Base-by-base conservation (phyloP, 1,140 invertebrate species). In the Linepithema humile region DNA sequence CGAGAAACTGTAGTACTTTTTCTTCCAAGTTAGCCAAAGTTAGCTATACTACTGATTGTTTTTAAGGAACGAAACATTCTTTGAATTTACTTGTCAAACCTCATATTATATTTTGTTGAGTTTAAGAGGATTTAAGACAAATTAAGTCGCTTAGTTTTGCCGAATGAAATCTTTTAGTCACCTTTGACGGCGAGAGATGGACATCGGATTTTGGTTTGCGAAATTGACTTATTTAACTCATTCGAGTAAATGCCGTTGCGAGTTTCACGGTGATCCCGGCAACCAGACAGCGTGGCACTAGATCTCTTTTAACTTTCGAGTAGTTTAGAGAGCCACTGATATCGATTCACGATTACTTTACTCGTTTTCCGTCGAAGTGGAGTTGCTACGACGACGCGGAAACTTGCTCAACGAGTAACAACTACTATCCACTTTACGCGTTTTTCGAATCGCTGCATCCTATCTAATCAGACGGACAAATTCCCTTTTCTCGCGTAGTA, bases 261-360 rank as follows among this genome's bases (percentile, higher is more conserved):
- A 29, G 64, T 32, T 55, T 53, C 23, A 55, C 35, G 35, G 29
- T 53, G 50, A 57, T 80, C 64, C 43, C 50, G n/a, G 12, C 10
- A 67, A 15, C 23, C 23, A 80, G 48, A 69, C 38, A 80, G 48
- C 75, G 74, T 65, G 59, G 74, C 60, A 65, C 45, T 77, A 50
- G 59, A 32, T 80, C 64, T 69, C 50, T 80, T 80, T 80, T 48
- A 80, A 70, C 64, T 80, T 80, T 80, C 64, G 26, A 80, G 75
- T 43, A 69, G 75, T 80, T 80, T 80, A 70, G 64, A 80, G 75
- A 65, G 35, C 50, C 48, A 26, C 64, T 43, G 48, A 38, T 70
- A 80, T 80, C 75, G 75, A 80, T 70, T 80, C 48, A 38, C 75
- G 64, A 80, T 80, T 80, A 80, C 75, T 70, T 80, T 80, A 80